Percentiles rank a stretch among this genome's conserved stretches.
These are phyloP conservation scores for Helicolenus hilgendorfi DNA, from an alignment of 2,797 vertebrate species.

Conservation along the genomic window DNA sequence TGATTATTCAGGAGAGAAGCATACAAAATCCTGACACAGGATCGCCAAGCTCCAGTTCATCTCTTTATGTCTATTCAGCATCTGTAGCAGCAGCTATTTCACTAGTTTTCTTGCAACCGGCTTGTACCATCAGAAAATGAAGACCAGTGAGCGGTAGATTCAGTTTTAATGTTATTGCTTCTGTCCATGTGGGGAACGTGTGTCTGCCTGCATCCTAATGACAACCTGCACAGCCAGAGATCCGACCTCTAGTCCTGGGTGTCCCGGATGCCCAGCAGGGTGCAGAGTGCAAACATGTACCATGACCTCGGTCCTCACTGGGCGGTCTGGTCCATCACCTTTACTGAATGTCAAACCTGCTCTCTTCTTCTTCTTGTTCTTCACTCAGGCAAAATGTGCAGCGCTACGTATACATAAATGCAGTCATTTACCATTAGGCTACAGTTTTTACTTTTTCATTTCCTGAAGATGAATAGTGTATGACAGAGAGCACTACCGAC, in stretches of 20 bases:
- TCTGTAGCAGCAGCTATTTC: neutral
- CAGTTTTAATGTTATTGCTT: conserved; percentile 1
- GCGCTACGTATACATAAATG: neutral
- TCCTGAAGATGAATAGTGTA: neutral
- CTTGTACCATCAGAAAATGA: neutral
- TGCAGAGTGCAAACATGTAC: neutral
- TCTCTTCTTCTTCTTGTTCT: neutral
- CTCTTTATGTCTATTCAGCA: neutral
- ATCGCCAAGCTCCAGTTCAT: neutral
- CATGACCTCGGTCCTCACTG: neutral
- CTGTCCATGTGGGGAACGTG: neutral
- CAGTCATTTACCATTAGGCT: neutral
- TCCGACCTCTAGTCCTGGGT: neutral
- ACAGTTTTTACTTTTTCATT: neutral
- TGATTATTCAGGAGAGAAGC: neutral
- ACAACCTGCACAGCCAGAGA: neutral
- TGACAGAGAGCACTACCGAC: neutral
- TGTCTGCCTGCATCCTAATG: conserved; percentile 42
- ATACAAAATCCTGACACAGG: neutral
- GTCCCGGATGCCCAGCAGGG: conserved; percentile 22
- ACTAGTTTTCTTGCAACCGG: neutral
- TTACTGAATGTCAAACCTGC: conserved; percentile 30
- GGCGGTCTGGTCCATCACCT: neutral
- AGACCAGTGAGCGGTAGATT: neutral
- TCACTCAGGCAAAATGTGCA: neutral